Base-by-base conservation (phyloP, 2,888 invertebrate genomes). In the Pasiphila rectangulata region DNA sequence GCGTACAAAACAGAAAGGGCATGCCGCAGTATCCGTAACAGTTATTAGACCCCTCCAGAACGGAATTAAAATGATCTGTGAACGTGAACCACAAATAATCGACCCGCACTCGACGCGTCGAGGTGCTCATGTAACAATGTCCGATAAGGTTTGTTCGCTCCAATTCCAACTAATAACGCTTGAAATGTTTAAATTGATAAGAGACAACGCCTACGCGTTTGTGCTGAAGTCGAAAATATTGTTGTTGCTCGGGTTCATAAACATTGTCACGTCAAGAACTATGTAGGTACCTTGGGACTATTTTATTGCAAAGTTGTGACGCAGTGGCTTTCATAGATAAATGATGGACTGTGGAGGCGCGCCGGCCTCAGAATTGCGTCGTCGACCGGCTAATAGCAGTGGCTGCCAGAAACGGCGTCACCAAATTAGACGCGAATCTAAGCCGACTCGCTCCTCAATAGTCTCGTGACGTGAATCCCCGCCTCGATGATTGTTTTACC, bases 381-480 rank as follows among this genome's bases (percentile, higher is more conserved):
- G 50, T 38, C 46, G 39, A 25, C 25, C 42, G 50, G 46, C 43
- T 32, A 56, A 41, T 57, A 51, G 56, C 63, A 64, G 55, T 56
- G 57, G 59, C 57, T 61, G 63, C 61, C 61, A 59, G 60, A 54
- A 56, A 56, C 71, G 57, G 72, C 86, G 87, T 86, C 87, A 86
- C 87, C 81, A 83, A 85, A 84, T 85, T 85, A 85, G 84, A 85
- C 75, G 76, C 79, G 78, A 79, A 46, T 32, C 27, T 45, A 41
- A 23, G 40, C 30, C 15, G 39, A 71, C 61, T 56, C 64, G 59
- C 59, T 63, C 58, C 61, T 65, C 54, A 62, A 69, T 65, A 75
- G 75, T 75, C 76, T 35, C 24, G 49, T 44, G 49, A 54, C 71
- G 69, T 85, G 63, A 64, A 60, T 72, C 81, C 82, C 79, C 85